Evolutionary conservation across 2,113 vertebrate genomes (phyloP).

Genomic region (Bos javanicus): DNA sequence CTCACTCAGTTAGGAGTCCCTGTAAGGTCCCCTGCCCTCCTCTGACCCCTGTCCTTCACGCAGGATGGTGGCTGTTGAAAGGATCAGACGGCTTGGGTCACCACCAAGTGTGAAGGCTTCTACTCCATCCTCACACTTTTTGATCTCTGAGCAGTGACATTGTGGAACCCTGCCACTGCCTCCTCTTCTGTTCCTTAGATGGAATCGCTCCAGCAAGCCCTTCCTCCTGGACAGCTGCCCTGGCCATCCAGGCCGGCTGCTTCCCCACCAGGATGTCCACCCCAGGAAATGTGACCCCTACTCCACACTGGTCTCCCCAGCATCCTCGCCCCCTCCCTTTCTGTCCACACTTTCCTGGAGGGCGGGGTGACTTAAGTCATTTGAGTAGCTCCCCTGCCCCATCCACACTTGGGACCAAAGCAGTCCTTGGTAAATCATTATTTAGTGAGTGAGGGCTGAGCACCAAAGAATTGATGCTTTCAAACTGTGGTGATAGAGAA

Average conservation of each 20-base stretch:
- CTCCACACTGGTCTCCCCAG: too few species aligned
- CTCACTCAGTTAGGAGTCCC: background rate
- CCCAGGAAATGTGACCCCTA: fast-evolving
- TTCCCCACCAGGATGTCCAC: background rate
- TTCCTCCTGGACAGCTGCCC: background rate
- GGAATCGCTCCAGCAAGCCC: background rate
- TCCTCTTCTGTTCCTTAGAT: background rate
- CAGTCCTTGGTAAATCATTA: background rate
- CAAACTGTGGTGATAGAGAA: background rate
- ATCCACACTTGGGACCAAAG: background rate
- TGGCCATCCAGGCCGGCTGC: background rate
- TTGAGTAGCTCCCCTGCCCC: background rate
- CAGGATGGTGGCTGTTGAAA: background rate
- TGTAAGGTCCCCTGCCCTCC: background rate
- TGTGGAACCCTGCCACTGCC: background rate
- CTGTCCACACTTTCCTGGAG: background rate
- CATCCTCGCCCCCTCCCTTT: background rate
- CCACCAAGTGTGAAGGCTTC: background rate
- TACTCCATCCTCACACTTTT: background rate
- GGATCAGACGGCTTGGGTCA: background rate
- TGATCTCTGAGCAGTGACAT: background rate
- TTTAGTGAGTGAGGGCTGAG: background rate
- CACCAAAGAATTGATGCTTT: background rate
- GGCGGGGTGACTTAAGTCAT: background rate
- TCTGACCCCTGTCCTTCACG: background rate